Evolutionary conservation across 2,888 invertebrate species (phyloP).

Genomic region (Linhomoeus sp.): DNA sequence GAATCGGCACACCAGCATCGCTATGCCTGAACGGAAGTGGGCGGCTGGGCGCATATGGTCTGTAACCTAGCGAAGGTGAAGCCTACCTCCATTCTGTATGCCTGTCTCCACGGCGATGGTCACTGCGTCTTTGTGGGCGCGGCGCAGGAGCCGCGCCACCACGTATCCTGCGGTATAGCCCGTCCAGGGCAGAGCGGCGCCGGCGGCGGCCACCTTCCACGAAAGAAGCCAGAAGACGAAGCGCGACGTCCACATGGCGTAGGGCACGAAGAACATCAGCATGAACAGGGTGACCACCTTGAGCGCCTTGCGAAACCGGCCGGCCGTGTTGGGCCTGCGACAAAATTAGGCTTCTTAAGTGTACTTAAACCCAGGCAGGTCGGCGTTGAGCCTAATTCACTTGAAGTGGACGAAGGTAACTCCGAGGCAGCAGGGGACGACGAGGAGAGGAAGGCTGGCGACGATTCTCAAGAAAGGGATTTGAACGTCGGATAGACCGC

Average conservation of each 20-base stretch:
- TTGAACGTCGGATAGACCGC: conserved; percentile 38
- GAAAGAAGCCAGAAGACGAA: conserved; percentile 10
- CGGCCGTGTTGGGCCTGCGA: not conserved
- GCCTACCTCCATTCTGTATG: conserved; percentile 11
- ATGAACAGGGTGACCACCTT: not conserved
- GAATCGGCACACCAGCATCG: not conserved
- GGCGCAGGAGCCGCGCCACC: conserved; percentile 6
- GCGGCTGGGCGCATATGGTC: too few relatives aligned
- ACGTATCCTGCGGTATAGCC: conserved; percentile 8
- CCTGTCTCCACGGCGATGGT: conserved; percentile 15
- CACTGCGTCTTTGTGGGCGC: conserved; percentile 7
- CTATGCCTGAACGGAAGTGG: conserved; percentile 9
- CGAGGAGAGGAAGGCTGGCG: not conserved
- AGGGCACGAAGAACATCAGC: conserved; percentile 6
- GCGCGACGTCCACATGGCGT: conserved; percentile 9
- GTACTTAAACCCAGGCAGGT: not conserved
- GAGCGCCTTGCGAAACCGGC: not conserved
- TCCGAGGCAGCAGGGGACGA: not conserved
- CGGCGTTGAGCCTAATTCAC: not conserved
- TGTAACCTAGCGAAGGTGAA: too few relatives aligned
- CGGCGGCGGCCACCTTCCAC: conserved; percentile 8
- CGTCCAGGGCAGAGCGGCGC: conserved; percentile 10
- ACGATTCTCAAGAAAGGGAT: conserved; percentile 31
- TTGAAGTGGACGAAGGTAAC: not conserved
- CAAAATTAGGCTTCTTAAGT: not conserved